phyloP scores from a whole-genome alignment of 1,140 invertebrate genomes.

The Philopotamus ludificatus region DNA sequence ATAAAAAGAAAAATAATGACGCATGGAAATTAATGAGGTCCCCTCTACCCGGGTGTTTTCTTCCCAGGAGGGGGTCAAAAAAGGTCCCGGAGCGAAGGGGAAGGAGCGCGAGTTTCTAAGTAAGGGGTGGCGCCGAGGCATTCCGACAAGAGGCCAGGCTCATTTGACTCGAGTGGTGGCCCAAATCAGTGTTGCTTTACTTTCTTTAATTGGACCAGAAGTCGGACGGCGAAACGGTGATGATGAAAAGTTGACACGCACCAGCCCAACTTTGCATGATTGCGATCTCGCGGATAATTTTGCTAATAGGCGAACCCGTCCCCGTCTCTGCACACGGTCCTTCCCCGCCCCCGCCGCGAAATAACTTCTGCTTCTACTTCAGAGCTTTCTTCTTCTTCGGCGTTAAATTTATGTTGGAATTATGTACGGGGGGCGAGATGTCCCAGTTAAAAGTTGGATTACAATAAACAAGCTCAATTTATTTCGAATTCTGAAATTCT shows the following conservation, averaged over 20 bases:
- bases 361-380: neutral
- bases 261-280: constrained; percentile 27
- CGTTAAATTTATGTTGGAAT: too few species aligned
- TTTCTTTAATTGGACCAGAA: constrained; percentile 37
- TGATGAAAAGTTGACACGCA: constrained; percentile 21
- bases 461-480: too few species aligned
- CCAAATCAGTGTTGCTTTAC: constrained; percentile 36
- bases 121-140: constrained; percentile 9
- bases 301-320: constrained; percentile 24
- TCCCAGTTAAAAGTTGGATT: too few species aligned
- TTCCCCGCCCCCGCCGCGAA: neutral
- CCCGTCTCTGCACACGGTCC: neutral
- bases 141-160: constrained; percentile 34
- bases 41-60: constrained; percentile 16
- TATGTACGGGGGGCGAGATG: too few species aligned
- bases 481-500: too few species aligned
- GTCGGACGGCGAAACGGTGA: neutral
- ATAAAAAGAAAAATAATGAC: constrained; percentile 43
- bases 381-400: too few species aligned
- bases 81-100: neutral
- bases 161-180: constrained; percentile 39
- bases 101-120: constrained; percentile 6
- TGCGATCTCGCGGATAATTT: constrained; percentile 24
- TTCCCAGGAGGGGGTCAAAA: constrained; percentile 12
- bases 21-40: constrained; percentile 42